Base-by-base conservation (phyloP, 2,888 invertebrate genomes). In the Zhuqinia jingwanae region DNA sequence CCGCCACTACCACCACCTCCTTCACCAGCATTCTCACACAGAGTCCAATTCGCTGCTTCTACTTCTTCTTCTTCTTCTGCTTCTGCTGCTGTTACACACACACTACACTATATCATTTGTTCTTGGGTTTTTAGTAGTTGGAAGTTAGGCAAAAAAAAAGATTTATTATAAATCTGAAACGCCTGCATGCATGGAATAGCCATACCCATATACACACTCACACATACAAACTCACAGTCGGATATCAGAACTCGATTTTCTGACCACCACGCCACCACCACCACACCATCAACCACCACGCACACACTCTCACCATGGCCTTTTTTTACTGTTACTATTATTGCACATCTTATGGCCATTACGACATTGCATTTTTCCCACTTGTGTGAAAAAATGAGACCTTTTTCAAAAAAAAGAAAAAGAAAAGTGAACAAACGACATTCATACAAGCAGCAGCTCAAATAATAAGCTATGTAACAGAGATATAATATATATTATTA, bases 91-190 rank as follows among this genome's bases (percentile, higher is more conserved):
- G 13, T n/a, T n/a, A n/a, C n/a, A n/a, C n/a, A n/a, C n/a, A n/a
- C 15, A 36, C 1, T 60, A 22, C 70, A 81, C 80, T 81, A 70
- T 76, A 83, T 83, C 82, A 83, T 83, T 83, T 83, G 63, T 65
- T 60, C 36, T 65, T 63, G 30, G 60, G 36, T 75, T 75, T n/a
- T n/a, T 36, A 36, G 56, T 75, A 58, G 50, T 25, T 60, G 75
- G 77, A 58, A 77, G 65, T 63, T 75, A 27, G 45, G n/a, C 77
- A 77, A 79, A 77, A 77, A 79, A 77, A 77, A 60, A 84, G 84
- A 84, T 84, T 84, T 84, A 84, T 84, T 77, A 27, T 77, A 77
- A 84, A 77, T 84, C 84, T 68, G 77, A 83, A 65, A 65, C 65
- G 27, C 65, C 65, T 77, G 77, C 60, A 42, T 77, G 27, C 30